These are phyloP conservation scores for Prenolepis imparis DNA, from an alignment of 2,888 invertebrate species.

Conservation along the genomic window DNA sequence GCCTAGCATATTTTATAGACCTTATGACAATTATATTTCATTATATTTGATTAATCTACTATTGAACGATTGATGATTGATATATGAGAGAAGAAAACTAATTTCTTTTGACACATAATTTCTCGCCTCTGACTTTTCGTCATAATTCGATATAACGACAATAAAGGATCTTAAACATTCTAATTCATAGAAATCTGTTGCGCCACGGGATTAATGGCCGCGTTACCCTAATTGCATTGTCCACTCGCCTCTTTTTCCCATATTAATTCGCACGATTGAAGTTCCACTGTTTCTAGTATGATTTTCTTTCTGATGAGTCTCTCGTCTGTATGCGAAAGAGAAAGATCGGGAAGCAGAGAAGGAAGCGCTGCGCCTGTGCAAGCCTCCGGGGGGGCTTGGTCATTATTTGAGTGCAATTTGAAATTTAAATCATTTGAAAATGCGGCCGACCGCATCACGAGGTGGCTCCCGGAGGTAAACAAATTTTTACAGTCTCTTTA, in stretches of 20 bases:
- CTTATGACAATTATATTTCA: not conserved
- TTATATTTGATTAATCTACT: not conserved
- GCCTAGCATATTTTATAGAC: not conserved
- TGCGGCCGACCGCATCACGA: conserved; percentile 18
- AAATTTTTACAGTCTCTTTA: conserved; percentile 48
- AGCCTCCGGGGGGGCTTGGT: conserved; percentile 32
- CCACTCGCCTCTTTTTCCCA: not conserved
- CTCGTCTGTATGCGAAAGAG: not conserved
- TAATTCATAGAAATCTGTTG: not conserved
- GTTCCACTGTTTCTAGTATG: not conserved
- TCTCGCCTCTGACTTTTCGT: too few relatives aligned
- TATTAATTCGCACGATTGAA: conserved; percentile 25
- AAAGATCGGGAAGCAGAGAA: not conserved
- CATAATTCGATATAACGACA: not conserved
- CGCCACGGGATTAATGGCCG: not conserved
- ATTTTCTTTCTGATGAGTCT: conserved; percentile 31
- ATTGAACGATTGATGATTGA: not conserved
- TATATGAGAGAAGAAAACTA: not conserved
- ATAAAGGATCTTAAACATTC: not conserved
- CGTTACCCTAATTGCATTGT: conserved; percentile 28
- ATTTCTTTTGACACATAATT: not conserved
- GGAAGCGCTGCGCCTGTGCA: conserved; percentile 1
- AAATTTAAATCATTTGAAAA: conserved; percentile 53
- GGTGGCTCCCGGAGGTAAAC: conserved; percentile 25
- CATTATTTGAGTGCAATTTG: conserved; percentile 40